Evolutionary conservation across 2,888 invertebrate species (phyloP).

Genomic region (Panopea generosa): DNA sequence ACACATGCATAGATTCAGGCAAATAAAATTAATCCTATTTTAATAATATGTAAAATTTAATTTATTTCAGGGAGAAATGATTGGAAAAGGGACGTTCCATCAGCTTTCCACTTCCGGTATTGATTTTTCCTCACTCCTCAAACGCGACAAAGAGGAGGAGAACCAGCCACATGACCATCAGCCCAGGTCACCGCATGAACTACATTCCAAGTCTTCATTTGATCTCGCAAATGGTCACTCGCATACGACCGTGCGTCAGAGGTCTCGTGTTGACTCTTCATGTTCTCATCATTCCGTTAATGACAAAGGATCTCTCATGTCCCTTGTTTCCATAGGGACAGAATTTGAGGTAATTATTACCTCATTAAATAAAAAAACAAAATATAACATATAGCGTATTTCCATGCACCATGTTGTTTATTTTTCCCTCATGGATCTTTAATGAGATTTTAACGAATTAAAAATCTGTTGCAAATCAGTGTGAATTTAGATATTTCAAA

Average conservation of each 20-base stretch:
- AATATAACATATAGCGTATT: no score
- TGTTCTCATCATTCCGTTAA: constrained; percentile 45
- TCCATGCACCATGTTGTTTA: no score
- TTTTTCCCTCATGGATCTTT: no score
- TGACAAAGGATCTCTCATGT: constrained; percentile 71
- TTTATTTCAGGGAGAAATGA: constrained; percentile 77
- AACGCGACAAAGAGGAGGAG: constrained; percentile 76
- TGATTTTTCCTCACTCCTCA: constrained; percentile 81
- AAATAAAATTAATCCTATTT: no score
- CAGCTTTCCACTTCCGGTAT: constrained; percentile 80
- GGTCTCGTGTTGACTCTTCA: constrained; percentile 46
- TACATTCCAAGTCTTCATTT: constrained; percentile 43
- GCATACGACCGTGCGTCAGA: constrained; percentile 7
- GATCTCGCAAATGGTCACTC: constrained; percentile 13
- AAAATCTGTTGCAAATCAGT: no score
- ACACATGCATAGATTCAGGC: no score
- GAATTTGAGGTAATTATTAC: constrained; percentile 74
- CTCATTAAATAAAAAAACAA: background rate
- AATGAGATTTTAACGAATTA: no score
- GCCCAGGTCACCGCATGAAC: constrained; percentile 9
- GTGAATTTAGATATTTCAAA: no score
- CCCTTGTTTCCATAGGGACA: constrained; percentile 71
- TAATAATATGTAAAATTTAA: no score
- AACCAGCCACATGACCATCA: constrained; percentile 5
- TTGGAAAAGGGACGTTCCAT: constrained; percentile 81